Base-by-base conservation (phyloP, 1,140 invertebrate genomes). In the Watersipora subatra region DNA sequence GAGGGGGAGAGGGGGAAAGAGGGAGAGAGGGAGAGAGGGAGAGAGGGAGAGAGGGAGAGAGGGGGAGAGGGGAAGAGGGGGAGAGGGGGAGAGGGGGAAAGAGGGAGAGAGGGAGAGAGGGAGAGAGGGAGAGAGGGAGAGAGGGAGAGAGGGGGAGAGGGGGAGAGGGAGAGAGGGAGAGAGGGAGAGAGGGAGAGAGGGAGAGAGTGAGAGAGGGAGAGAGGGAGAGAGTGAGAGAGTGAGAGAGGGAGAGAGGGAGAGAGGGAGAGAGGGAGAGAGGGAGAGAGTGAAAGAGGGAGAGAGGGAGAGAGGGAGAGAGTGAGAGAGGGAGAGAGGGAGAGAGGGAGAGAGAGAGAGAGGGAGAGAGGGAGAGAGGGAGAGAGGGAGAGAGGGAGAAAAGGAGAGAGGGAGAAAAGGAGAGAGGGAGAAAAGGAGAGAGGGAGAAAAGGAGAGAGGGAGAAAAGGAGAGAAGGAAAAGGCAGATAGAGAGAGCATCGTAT, bases 391-490 rank as follows among this genome's bases (percentile, higher is more conserved):
- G 46, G 46, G 46, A 55, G 46, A 55, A n/a, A 55, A n/a, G 46
- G 46, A 55, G 46, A 55, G 46, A 55, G 46, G 46, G 46, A 55
- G 46, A 55, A n/a, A 55, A n/a, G 46, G 46, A 55, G 46, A 55
- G 46, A 55, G 46, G 46, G 46, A 55, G 46, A 55, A n/a, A 55
- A n/a, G 46, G 46, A 55, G 46, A 55, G 46, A 55, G 46, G 46
- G 46, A 55, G 46, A 55, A n/a, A 55, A n/a, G 46, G 46, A 55
- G 46, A 55, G 46, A 55, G 46, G 46, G 46, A 55, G 46, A 55
- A n/a, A 55, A n/a, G 46, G 46, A 55, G 46, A 55, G 46, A 55
- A n/a, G 46, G 46, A 55, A n/a, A 55, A n/a, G n/a, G 46, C n/a
- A n/a, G n/a, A n/a, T n/a, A n/a, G n/a, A n/a, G n/a, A n/a, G n/a